phyloP scores from a whole-genome alignment of 2,888 invertebrate genomes.

The Nemotelus nigrinus region DNA sequence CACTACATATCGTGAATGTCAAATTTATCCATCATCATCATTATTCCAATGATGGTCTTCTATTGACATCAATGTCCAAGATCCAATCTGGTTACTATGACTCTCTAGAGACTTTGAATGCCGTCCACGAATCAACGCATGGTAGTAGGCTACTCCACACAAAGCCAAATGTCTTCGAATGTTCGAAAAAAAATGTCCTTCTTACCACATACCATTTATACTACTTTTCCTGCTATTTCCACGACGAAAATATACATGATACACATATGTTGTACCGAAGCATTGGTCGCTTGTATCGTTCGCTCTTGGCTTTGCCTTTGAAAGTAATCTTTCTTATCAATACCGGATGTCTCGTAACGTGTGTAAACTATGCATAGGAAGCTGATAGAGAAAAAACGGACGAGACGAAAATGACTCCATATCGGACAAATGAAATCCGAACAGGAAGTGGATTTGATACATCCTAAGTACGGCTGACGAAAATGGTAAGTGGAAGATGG shows the following conservation, averaged over 20 bases:
- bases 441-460: constrained; percentile 4
- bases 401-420: constrained; percentile 8
- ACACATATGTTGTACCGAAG: constrained; percentile 7
- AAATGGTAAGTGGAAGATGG: neutral
- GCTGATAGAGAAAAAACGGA: neutral
- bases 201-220: neutral
- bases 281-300: neutral
- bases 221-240: constrained; percentile 8
- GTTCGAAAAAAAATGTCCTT: constrained; percentile 8
- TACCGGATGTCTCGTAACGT: constrained; percentile 22
- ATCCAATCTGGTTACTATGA: constrained; percentile 51
- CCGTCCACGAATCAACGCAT: constrained; percentile 48
- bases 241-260: neutral
- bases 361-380: constrained; percentile 8
- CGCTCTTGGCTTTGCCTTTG: neutral
- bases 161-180: neutral
- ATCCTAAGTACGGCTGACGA: neutral
- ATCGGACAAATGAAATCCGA: neutral
- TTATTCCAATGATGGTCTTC: constrained; percentile 51
- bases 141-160: constrained; percentile 4
- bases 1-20: constrained; percentile 1
- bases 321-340: constrained; percentile 31
- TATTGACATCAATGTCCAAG: constrained; percentile 49
- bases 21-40: constrained; percentile 52
- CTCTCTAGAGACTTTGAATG: constrained; percentile 48